phyloP scores from a whole-genome alignment of 2,797 vertebrate genomes.

The Thamnophis elegans region DNA sequence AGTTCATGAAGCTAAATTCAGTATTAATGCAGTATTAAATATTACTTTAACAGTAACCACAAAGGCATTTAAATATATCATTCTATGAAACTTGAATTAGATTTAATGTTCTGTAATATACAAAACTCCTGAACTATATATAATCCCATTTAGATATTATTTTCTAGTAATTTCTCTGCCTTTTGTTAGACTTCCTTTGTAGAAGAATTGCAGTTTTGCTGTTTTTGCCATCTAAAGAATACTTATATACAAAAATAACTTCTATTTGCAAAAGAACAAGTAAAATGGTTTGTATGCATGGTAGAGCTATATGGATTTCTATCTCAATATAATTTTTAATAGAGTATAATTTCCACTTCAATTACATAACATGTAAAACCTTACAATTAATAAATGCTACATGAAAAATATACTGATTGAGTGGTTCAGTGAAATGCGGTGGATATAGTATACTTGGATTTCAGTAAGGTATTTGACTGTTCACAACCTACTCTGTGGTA shows the following conservation, averaged over 20 bases:
- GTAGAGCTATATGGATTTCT: neutral
- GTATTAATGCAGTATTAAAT: conserved; percentile 16
- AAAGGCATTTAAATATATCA: conserved; percentile 34
- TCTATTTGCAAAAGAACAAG: neutral
- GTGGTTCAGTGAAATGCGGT: neutral
- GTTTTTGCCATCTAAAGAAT: neutral
- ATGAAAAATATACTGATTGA: neutral
- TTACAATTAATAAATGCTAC: neutral
- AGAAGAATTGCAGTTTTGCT: conserved; percentile 5
- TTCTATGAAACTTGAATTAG: conserved; percentile 28
- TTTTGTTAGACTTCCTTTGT: neutral
- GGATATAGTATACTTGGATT: neutral
- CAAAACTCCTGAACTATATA: neutral
- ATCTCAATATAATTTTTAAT: neutral
- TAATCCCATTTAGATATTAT: conserved; percentile 1
- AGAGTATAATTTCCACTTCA: neutral
- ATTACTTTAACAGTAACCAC: conserved; percentile 18
- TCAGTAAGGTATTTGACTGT: neutral
- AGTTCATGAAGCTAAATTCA: conserved; percentile 29
- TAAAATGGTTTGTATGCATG: neutral
- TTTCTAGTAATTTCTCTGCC: conserved; percentile 14
- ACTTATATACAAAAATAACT: conserved; percentile 29
- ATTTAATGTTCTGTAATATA: neutral
- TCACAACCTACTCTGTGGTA: neutral
- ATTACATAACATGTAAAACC: neutral